Evolutionary conservation across 2,888 invertebrate genomes (phyloP).

Genomic region (Rambutsinella grinnellia): DNA sequence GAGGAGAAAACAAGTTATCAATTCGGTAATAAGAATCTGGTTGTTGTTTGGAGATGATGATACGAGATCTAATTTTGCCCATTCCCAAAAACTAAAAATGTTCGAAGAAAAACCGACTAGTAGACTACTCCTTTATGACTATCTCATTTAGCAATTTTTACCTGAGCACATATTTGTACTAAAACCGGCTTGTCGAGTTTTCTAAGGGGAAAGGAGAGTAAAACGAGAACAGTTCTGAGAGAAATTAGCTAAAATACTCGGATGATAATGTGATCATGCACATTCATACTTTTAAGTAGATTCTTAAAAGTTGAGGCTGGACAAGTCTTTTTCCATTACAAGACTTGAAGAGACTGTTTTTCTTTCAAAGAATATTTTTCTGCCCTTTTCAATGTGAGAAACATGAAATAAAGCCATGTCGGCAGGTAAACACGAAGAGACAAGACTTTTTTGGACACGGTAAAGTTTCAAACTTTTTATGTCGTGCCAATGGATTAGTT

Average conservation of each 20-base stretch:
- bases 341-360: constrained; percentile 23
- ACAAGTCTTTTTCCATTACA: constrained; percentile 8
- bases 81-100: too few species aligned
- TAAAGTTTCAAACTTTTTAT: constrained; percentile 27
- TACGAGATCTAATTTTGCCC: background rate
- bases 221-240: constrained; percentile 10
- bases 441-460: constrained; percentile 51
- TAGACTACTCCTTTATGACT: constrained; percentile 2
- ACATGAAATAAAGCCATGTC: constrained; percentile 48
- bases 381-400: constrained; percentile 44
- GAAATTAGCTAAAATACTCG: constrained; percentile 36
- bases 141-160: constrained; percentile 36
- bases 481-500: constrained; percentile 53
- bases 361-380: constrained; percentile 17
- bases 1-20: background rate
- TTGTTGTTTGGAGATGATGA: background rate
- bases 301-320: constrained; percentile 13
- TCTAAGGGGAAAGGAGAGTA: constrained; percentile 11
- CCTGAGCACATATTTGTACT: constrained; percentile 42
- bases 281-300: background rate
- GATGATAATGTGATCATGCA: background rate
- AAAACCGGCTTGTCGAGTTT: constrained; percentile 54
- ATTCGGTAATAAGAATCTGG: background rate
- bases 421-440: constrained; percentile 21
- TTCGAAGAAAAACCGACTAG: too few species aligned